These are phyloP conservation scores for Nomia melanderi DNA, from an alignment of 1,140 invertebrate species.

Conservation along the genomic window DNA sequence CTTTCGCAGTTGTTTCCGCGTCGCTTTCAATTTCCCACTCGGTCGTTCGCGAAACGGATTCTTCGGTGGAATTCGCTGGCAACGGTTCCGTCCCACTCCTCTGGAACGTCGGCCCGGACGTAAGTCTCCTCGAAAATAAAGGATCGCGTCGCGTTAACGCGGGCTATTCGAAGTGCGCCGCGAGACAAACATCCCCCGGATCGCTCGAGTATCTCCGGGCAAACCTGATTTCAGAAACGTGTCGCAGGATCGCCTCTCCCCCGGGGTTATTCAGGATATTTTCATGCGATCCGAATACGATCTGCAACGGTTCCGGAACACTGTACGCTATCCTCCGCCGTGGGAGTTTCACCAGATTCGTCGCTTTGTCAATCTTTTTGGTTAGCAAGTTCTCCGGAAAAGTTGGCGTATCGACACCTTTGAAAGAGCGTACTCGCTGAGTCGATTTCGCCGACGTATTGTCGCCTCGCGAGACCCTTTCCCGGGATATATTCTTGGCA, in stretches of 20 bases:
- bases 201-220: conserved; percentile 43
- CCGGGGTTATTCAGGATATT: conserved; percentile 53
- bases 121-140: neutral
- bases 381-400: conserved; percentile 48
- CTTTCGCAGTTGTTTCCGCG: neutral
- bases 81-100: too few species aligned
- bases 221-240: conserved; percentile 59
- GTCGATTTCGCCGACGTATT: conserved; percentile 35
- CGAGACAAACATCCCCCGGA: conserved; percentile 57
- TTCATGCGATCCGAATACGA: conserved; percentile 59
- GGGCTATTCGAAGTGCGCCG: neutral
- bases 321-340: conserved; percentile 4
- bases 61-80: neutral
- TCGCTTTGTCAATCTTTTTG: conserved; percentile 57
- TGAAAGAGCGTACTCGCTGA: conserved; percentile 31
- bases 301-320: conserved; percentile 23
- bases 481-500: neutral
- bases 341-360: conserved; percentile 57
- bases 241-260: conserved; percentile 45
- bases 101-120: too few species aligned
- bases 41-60: neutral
- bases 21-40: neutral
- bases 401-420: conserved; percentile 51
- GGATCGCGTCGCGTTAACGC: neutral
- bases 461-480: conserved; percentile 25